Base-by-base conservation (phyloP, 2,888 invertebrate genomes). In the Atethmia centrago region DNA sequence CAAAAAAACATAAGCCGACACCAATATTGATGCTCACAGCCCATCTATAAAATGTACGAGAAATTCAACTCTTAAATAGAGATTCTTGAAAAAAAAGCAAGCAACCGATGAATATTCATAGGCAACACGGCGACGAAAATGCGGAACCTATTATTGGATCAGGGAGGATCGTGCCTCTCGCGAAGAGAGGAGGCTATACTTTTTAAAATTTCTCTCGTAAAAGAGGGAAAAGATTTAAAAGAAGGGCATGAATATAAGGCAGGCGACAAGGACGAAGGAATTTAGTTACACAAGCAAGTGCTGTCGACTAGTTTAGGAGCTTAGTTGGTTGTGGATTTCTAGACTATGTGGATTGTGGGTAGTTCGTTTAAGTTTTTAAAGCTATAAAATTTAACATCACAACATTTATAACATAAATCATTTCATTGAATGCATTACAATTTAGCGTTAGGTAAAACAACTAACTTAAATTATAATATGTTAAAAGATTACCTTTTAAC, bases 61-160 rank as follows among this genome's bases (percentile, higher is more conserved):
- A 88, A 87, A 84, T 87, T 88, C 82, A 88, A 88, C 80, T 83
- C 81, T 84, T 76, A 85, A 84, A 86, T 82, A 76, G 85, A 77
- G 77, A 81, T 79, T 75, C 74, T 78, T 74, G 58, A 77, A 83
- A 88, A 84, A 84, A 85, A 85, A 81, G 79, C 71, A 80, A 80
- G 74, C 72, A 71, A 80, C 65, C 74, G 49, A 51, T 89, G 89
- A 90, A 90, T 90, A 90, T 90, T 90, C 90, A 90, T 90, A 81
- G 78, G 71, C 72, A 76, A 80, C 79, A 79, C 77, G 76, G 78
- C 62, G 81, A 80, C 82, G 82, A 80, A 85, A 86, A 84, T 80
- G 82, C 84, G 74, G 74, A 79, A 87, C 85, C 89, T 87, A 88
- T 90, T 90, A 90, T 89, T 88, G 89, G 88, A 87, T 88, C 86